A percentile compares a stretch with the other conserved stretches of the same genome.
Evolutionary conservation across 2,113 vertebrate genomes (phyloP).

Genomic region (Xyliphius kryptos): DNA sequence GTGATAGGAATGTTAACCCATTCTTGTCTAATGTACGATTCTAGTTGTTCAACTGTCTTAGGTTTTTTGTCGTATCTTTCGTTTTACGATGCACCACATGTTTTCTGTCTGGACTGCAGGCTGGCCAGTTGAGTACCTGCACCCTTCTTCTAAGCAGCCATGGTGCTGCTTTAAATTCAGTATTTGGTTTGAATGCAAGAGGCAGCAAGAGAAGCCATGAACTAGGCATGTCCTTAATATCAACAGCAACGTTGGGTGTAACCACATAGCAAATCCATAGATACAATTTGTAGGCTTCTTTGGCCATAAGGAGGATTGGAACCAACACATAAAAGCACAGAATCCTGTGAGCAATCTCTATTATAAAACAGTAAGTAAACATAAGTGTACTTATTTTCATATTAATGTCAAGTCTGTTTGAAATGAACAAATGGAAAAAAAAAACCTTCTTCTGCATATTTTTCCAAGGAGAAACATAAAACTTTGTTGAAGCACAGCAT

Average conservation of each 20-base stretch:
- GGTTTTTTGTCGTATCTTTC: too few species aligned
- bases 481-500: background rate
- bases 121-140: too few species aligned
- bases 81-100: too few species aligned
- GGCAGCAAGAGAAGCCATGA: slow-evolving; percentile 2
- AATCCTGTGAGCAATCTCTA: background rate
- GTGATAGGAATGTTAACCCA: too few species aligned
- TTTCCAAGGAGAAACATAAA: background rate
- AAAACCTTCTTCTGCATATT: background rate
- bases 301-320: background rate
- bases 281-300: background rate
- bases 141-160: too few species aligned
- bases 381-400: background rate
- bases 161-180: too few species aligned
- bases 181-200: too few species aligned
- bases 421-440: background rate
- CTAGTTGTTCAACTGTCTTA: too few species aligned
- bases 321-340: background rate
- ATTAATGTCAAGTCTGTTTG: background rate
- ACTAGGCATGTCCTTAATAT: background rate
- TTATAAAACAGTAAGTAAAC: background rate
- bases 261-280: background rate
- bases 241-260: slow-evolving; percentile 3
- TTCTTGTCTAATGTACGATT: too few species aligned
- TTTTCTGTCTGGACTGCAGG: too few species aligned